These are phyloP conservation scores for Stomorhina lunata DNA, from an alignment of 2,888 invertebrate species.

Conservation along the genomic window DNA sequence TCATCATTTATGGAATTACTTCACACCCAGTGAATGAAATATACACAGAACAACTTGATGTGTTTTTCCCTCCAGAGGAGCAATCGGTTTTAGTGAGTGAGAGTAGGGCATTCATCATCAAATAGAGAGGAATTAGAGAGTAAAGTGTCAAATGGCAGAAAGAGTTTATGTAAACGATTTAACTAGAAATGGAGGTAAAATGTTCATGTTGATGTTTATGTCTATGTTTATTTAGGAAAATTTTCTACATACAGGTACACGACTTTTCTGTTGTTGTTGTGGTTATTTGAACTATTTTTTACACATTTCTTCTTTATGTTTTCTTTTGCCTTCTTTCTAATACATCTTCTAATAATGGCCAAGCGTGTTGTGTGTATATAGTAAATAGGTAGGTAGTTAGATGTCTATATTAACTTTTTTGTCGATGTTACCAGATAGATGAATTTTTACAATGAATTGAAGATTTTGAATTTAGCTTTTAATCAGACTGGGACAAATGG, in stretches of 20 bases:
- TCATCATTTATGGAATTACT: conserved; percentile 46
- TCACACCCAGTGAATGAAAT: conserved; percentile 43
- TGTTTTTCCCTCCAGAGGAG: neutral
- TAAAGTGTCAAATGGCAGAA: neutral
- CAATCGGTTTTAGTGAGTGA: neutral
- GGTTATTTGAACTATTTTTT: conserved; percentile 30
- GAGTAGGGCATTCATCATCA: neutral
- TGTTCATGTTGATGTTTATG: neutral
- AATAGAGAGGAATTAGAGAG: neutral
- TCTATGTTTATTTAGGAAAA: neutral
- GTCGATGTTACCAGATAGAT: neutral
- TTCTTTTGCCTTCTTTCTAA: neutral
- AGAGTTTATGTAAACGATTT: neutral
- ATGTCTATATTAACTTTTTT: neutral
- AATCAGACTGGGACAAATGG: too few species aligned
- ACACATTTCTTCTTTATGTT: neutral
- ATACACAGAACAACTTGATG: neutral
- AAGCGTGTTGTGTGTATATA: neutral
- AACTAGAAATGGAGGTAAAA: neutral
- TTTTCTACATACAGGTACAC: neutral
- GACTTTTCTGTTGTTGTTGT: conserved; percentile 14
- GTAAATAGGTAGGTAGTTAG: too few species aligned
- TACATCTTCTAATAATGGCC: neutral
- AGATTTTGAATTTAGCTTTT: too few species aligned
- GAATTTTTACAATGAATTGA: too few species aligned